phyloP scores from a whole-genome alignment of 2,888 invertebrate genomes.

The Tipula helvola region DNA sequence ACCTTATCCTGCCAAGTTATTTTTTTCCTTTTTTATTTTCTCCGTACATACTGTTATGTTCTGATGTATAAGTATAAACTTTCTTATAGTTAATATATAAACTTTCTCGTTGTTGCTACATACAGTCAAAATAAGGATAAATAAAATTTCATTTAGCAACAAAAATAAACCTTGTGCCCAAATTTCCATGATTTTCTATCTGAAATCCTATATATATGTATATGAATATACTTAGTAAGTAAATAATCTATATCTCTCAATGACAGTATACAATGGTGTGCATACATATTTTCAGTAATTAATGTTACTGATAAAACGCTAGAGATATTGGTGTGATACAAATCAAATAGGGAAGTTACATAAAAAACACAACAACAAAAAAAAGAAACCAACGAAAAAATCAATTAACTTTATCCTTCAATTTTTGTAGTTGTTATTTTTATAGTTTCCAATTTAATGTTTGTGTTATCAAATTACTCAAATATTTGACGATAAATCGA shows the following conservation, averaged over 20 bases:
- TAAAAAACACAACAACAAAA: neutral
- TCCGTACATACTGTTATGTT: neutral
- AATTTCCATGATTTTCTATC: neutral
- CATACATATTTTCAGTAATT: too few relatives aligned
- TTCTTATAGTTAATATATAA: neutral
- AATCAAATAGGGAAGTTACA: neutral
- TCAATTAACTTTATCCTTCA: neutral
- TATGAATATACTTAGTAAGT: neutral
- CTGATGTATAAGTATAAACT: neutral
- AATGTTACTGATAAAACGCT: neutral
- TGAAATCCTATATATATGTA: neutral
- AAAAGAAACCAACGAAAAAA: neutral
- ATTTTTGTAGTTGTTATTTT: neutral
- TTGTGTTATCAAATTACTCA: neutral
- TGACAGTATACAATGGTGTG: neutral
- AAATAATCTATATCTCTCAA: neutral
- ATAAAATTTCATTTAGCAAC: neutral
- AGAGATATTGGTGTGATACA: neutral
- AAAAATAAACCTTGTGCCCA: neutral
- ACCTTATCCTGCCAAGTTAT: neutral
- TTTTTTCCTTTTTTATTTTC: neutral
- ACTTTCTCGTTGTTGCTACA: neutral
- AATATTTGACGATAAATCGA: neutral
- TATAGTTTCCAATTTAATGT: neutral
- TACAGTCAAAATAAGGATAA: neutral